phyloP scores from a whole-genome alignment of 53 echinoderm and acorn worm genomes.

The Echinarachnius parma region DNA sequence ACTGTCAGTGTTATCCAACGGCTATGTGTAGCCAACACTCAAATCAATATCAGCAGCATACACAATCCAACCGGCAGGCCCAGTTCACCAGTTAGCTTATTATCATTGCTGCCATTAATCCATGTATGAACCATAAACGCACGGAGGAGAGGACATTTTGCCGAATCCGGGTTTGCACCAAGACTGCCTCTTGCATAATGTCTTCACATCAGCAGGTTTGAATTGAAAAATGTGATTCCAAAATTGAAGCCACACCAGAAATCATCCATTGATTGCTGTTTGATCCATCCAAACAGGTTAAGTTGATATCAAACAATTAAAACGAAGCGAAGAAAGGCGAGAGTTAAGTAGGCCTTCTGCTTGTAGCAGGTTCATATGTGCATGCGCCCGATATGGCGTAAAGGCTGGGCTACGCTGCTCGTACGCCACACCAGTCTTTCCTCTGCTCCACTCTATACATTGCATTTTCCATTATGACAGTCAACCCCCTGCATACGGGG shows the following conservation, averaged over 20 bases:
- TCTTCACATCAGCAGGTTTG: too few relatives aligned
- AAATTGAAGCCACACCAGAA: too few relatives aligned
- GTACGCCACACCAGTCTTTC: slow-evolving; percentile 28
- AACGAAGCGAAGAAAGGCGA: too few relatives aligned
- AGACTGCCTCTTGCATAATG: too few relatives aligned
- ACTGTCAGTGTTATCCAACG: too few relatives aligned
- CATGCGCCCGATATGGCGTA: slow-evolving; percentile 21
- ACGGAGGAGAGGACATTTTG: background rate
- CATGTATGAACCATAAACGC: slow-evolving; percentile 28
- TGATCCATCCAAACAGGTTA: too few relatives aligned
- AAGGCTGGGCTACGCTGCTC: slow-evolving; percentile 28
- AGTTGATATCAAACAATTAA: too few relatives aligned
- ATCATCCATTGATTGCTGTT: too few relatives aligned
- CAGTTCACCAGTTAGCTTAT: slow-evolving; percentile 34
- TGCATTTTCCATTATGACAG: slow-evolving; percentile 47
- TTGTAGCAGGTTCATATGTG: slow-evolving; percentile 20
- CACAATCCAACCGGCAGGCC: slow-evolving; percentile 26
- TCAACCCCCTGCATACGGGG: slow-evolving; percentile 18
- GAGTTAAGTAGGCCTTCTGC: too few relatives aligned
- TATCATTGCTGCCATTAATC: slow-evolving; percentile 51
- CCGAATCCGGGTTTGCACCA: too few relatives aligned
- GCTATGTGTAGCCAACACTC: slow-evolving; percentile 11
- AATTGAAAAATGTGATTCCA: too few relatives aligned
- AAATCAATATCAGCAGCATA: slow-evolving; percentile 27
- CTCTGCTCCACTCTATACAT: slow-evolving; percentile 27